Evolutionary conservation across 2,888 invertebrate genomes (phyloP).

Genomic region (Brachylomia viminalis): DNA sequence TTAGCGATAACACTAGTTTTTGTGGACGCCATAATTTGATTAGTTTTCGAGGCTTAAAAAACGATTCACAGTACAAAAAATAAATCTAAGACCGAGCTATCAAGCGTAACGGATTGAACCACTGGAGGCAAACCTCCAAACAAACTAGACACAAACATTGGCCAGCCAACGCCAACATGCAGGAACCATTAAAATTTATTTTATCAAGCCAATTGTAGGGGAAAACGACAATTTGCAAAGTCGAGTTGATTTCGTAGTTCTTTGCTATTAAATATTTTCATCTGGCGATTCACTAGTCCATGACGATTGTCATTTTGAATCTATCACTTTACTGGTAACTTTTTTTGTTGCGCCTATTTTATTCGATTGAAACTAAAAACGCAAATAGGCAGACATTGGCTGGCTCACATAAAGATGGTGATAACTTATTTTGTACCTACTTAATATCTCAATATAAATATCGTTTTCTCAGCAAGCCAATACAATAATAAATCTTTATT

Average conservation of each 20-base stretch:
- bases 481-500: slow-evolving; percentile 45
- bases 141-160: slow-evolving; percentile 15
- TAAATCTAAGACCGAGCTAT: slow-evolving; percentile 35
- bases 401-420: neutral
- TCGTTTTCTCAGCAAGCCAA: slow-evolving; percentile 21
- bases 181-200: neutral
- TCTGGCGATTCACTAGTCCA: neutral
- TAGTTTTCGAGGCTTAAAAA: slow-evolving; percentile 20
- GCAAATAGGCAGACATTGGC: neutral
- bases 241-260: neutral
- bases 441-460: slow-evolving; percentile 47
- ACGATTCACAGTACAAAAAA: slow-evolving; percentile 29
- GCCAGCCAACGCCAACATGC: slow-evolving; percentile 23
- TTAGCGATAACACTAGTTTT: slow-evolving; percentile 34
- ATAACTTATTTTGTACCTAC: slow-evolving; percentile 43
- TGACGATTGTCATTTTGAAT: neutral
- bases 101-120: slow-evolving; percentile 17
- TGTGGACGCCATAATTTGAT: slow-evolving; percentile 52
- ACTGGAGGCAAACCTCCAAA: slow-evolving; percentile 14
- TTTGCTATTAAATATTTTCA: neutral
- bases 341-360: neutral
- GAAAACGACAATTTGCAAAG: neutral
- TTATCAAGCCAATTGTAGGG: neutral
- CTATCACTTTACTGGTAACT: neutral
- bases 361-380: neutral